Base-by-base conservation (phyloP, 2,888 invertebrate genomes). In the Hirtodrosophila confusa region DNA sequence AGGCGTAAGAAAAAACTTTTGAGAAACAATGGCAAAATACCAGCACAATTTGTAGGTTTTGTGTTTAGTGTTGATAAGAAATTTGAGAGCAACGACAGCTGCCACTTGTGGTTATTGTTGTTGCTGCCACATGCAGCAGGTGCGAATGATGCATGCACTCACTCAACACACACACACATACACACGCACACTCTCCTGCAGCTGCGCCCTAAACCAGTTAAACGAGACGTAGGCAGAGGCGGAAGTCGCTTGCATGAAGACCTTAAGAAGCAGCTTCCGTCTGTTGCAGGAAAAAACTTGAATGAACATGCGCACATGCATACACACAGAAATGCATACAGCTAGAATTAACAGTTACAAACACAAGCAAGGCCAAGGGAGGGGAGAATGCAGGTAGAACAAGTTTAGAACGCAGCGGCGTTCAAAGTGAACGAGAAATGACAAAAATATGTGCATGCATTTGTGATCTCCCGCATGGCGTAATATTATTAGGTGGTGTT, bases 181-280 rank as follows among this genome's bases (percentile, higher is more conserved):
- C 12, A 50, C 33, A 49, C 3, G 37, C 23, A 50, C 24, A 45
- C 23, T 17, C n/a, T 50, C 17, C 40, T 67, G 56, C 63, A 69
- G 61, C 61, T 70, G 67, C 44, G 79, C 66, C 71, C 72, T 75
- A 69, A 80, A 82, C 86, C 86, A 82, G 86, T 82, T 85, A 79
- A 77, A 75, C 82, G 45, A 75, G 83, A 65, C 54, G 39, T 56
- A 31, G 27, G 45, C 44, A 24, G 10, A 72, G 69, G 64, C 79
- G 83, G 82, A 79, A 67, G 66, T 73, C 49, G 58, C 31, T 29
- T 64, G 64, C 64, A 79, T 78, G 65, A 62, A 73, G 70, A 80
- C 69, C 76, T 78, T 69, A 72, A 73, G 47, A 49, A 49, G 60
- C 55, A 63, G 72, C 66, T 73, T 76, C 75, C 65, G 74, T 60